Conservation (phyloP, 2,888 invertebrate genomes). For the Dolomedes plantarius region DNA sequence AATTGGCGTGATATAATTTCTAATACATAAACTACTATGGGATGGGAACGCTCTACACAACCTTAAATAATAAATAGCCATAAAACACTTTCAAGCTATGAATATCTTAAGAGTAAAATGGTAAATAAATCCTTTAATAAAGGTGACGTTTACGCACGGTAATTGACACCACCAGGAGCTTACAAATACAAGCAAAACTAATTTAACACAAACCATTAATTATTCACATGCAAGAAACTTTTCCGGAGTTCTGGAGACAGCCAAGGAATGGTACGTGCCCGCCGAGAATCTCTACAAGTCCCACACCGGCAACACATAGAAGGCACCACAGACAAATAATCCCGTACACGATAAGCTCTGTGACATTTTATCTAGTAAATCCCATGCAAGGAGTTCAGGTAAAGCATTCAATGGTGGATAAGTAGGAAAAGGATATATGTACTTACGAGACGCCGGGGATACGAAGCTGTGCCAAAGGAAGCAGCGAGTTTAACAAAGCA, state of each 20-base stretch:
- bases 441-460: neutral
- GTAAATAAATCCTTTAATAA: no score
- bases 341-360: conserved; percentile 1
- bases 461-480: neutral
- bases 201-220: neutral
- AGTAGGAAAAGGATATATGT: neutral
- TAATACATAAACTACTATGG: no score
- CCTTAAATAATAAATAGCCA: no score
- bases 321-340: neutral
- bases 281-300: no score
- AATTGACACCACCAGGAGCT: no score
- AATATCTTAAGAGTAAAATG: no score
- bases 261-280: neutral
- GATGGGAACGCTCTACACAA: no score
- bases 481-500: neutral
- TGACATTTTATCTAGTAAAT: conserved; percentile 13
- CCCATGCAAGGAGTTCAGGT: conserved; percentile 12
- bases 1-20: no score
- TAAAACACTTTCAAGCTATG: no score
- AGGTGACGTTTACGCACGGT: no score
- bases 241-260: neutral
- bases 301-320: neutral
- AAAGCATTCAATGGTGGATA: conserved; percentile 14
- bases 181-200: neutral
- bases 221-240: neutral